Conservation (phyloP, 2,888 invertebrate genomes). For the Cheilosia grossa region DNA sequence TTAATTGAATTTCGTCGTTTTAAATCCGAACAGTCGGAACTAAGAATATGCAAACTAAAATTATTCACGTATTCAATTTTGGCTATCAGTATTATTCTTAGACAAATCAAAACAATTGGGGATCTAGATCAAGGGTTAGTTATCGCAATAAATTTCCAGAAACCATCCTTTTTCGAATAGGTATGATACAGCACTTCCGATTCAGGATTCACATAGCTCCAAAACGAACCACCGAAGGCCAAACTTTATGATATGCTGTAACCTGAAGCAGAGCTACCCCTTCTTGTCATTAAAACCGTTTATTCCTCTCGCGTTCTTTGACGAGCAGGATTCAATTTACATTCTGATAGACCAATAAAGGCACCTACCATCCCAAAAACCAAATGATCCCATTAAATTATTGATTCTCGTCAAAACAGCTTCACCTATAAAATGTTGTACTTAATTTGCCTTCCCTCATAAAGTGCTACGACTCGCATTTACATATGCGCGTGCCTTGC, state of each 20-base stretch:
- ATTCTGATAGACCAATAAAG: conserved; percentile 6
- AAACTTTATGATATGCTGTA: neutral
- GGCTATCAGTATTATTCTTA: no score
- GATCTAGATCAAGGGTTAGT: no score
- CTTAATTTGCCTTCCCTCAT: conserved; percentile 33
- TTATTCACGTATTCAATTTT: no score
- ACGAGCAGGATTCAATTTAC: neutral
- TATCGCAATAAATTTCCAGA: no score
- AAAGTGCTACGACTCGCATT: conserved; percentile 11
- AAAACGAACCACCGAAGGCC: no score
- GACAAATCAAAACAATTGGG: no score
- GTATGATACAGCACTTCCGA: no score
- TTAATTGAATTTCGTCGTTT: no score
- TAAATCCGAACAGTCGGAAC: no score
- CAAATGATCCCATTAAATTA: conserved; percentile 36
- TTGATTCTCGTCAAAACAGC: conserved; percentile 39
- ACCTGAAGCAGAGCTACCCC: neutral
- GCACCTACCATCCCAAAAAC: conserved; percentile 3
- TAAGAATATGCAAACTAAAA: no score
- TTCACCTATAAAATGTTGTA: conserved; percentile 13
- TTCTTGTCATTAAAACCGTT: neutral
- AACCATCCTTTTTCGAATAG: no score
- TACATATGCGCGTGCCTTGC: neutral
- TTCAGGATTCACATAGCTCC: no score
- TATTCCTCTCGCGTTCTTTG: neutral